A percentile compares a stretch with the other conserved stretches of the same genome.
Conservation (phyloP, 2,113 vertebrate genomes). For the Sigmodon hispidus region DNA sequence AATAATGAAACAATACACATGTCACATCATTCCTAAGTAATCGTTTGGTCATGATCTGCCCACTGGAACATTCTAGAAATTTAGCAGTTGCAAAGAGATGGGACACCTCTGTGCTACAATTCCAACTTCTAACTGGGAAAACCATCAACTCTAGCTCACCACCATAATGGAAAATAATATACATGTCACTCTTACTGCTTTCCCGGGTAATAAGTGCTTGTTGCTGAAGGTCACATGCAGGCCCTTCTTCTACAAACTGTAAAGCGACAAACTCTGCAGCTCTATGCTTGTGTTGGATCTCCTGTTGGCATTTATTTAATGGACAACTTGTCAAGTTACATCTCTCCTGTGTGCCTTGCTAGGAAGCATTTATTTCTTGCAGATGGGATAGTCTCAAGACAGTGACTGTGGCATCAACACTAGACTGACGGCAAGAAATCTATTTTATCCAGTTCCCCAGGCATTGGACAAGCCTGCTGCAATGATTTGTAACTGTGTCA, state of each 20-base stretch:
- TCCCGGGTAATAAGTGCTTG: background rate
- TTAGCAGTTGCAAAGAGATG: background rate
- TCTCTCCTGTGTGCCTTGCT: background rate
- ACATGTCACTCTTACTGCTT: background rate
- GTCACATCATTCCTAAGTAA: background rate
- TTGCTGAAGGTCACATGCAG: background rate
- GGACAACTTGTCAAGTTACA: constrained; percentile 49
- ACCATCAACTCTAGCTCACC: accelerated
- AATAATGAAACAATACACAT: background rate
- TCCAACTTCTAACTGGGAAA: background rate
- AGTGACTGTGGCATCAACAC: background rate
- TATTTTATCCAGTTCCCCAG: constrained; percentile 42
- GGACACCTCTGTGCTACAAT: background rate
- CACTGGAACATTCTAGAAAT: background rate
- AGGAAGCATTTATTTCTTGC: constrained; percentile 30
- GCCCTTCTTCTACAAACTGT: background rate
- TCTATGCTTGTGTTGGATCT: background rate
- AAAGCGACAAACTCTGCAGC: background rate
- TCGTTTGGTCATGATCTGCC: background rate
- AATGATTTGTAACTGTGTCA: background rate
- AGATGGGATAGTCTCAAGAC: constrained; percentile 51
- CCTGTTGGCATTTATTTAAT: constrained; percentile 5
- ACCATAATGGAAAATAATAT: background rate
- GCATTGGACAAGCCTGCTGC: background rate
- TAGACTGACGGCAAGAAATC: background rate